phyloP scores from a whole-genome alignment of 2,888 invertebrate species.

The Acleris emargana region DNA sequence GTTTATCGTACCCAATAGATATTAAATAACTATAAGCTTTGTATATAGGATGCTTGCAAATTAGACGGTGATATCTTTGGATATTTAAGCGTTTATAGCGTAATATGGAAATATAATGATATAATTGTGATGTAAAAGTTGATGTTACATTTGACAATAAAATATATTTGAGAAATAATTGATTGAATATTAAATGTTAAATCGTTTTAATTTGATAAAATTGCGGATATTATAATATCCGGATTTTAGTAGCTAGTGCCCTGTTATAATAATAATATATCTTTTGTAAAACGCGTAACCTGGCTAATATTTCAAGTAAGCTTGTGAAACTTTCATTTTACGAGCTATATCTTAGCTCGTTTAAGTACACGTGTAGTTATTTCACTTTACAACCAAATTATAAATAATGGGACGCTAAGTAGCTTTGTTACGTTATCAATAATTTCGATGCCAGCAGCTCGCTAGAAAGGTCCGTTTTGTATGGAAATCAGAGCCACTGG shows the following conservation, averaged over 20 bases:
- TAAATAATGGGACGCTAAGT: conserved; percentile 3
- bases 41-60: neutral
- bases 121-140: too few species aligned
- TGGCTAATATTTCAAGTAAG: conserved; percentile 31
- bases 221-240: too few species aligned
- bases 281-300: conserved; percentile 20
- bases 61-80: neutral
- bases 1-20: conserved; percentile 24
- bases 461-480: too few species aligned
- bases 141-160: too few species aligned
- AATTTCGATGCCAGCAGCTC: too few species aligned
- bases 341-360: conserved; percentile 15
- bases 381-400: conserved; percentile 5
- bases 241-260: too few species aligned
- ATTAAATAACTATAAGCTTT: conserved; percentile 13
- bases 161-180: too few species aligned
- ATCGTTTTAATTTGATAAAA: too few species aligned
- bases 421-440: neutral
- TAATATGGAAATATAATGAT: too few species aligned
- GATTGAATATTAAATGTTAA: too few species aligned
- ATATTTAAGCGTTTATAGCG: neutral
- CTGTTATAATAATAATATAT: neutral
- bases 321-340: conserved; percentile 33
- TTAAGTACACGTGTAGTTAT: conserved; percentile 17
- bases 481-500: too few species aligned